These are phyloP conservation scores for Ptychochromis oligacanthus DNA, from an alignment of 2,113 vertebrate species.

Conservation along the genomic window DNA sequence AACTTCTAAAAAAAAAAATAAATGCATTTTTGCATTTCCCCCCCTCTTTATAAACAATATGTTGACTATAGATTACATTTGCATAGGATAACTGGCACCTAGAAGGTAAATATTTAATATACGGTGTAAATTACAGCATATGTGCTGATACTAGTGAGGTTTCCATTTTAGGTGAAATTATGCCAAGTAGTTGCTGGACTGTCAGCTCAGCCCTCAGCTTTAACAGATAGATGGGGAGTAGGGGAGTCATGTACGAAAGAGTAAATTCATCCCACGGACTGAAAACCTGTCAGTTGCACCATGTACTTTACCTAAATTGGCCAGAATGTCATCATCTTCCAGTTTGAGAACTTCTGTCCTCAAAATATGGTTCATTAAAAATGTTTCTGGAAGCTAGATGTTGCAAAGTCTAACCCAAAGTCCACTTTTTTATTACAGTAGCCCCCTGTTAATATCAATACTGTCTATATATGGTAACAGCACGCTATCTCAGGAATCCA, in stretches of 20 bases:
- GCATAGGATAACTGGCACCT: neutral
- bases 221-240: neutral
- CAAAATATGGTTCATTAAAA: constrained; percentile 24
- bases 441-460: neutral
- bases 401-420: neutral
- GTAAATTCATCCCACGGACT: constrained; percentile 12
- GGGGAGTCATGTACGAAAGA: neutral
- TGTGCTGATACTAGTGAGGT: neutral
- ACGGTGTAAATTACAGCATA: neutral
- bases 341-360: neutral
- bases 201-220: constrained; percentile 21
- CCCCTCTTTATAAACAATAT: neutral
- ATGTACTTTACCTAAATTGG: constrained; percentile 44
- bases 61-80: neutral
- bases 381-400: neutral
- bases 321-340: constrained; percentile 25
- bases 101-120: neutral
- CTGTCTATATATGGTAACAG: neutral
- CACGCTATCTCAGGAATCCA: neutral
- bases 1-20: accelerated
- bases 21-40: neutral
- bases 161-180: constrained; percentile 17
- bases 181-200: neutral
- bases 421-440: neutral
- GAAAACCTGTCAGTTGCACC: constrained; percentile 41